phyloP scores from a whole-genome alignment of 2,888 invertebrate genomes.

The Cryptosula pallasiana region DNA sequence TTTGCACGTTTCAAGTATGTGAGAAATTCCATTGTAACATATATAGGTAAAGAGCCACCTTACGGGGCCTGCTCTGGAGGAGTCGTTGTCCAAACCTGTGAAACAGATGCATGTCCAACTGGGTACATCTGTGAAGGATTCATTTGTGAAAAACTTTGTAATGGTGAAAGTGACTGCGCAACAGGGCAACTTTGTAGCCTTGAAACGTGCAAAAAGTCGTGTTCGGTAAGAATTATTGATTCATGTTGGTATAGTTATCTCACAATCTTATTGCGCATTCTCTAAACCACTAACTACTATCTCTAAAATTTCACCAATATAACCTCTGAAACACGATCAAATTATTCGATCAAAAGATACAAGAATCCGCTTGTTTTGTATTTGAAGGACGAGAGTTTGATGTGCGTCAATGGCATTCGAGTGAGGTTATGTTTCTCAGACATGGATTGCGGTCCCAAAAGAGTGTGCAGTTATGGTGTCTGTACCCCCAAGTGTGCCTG shows the following conservation, averaged over 20 bases:
- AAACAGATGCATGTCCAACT: neutral
- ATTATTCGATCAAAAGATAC: no score
- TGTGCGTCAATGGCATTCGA: neutral
- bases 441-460: neutral
- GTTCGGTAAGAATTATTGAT: neutral
- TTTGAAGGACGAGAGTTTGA: no score
- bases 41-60: no score
- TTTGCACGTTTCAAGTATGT: no score
- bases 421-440: neutral
- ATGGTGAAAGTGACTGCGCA: neutral
- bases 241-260: no score
- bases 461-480: neutral
- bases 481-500: neutral
- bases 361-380: no score
- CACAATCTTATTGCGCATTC: no score
- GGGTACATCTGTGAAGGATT: constrained; percentile 2
- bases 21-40: no score
- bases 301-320: no score
- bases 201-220: neutral
- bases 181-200: neutral
- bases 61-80: neutral
- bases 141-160: constrained; percentile 13
- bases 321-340: no score
- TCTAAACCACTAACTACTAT: no score
- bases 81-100: neutral